phyloP scores from a whole-genome alignment of 2,113 vertebrate genomes.

The Salvator merianae region DNA sequence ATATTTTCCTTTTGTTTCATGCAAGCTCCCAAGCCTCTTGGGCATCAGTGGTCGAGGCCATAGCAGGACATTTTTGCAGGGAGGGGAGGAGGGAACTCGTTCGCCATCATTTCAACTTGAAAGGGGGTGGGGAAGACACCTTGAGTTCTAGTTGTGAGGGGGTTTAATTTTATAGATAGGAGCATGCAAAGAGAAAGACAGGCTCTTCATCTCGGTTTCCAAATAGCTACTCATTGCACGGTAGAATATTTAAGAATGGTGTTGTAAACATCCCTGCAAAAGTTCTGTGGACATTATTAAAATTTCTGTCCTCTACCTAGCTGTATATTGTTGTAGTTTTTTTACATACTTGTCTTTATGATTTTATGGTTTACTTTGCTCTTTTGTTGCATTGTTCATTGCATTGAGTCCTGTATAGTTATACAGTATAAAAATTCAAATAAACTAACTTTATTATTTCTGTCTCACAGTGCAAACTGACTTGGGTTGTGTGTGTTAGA shows the following conservation, averaged over 20 bases:
- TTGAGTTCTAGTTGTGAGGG: conserved; percentile 48
- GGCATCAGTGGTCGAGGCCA: conserved; percentile 64
- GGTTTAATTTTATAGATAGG: not conserved
- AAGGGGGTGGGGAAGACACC: conserved; percentile 44
- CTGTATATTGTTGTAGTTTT: too few relatives aligned
- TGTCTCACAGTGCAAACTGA: not conserved
- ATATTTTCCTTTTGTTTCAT: conserved; percentile 73
- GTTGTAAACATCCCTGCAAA: not conserved
- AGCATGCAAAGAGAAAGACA: not conserved
- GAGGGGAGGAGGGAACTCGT: conserved; percentile 59
- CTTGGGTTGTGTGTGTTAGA: not conserved
- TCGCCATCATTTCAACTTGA: conserved; percentile 55
- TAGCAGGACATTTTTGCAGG: conserved; percentile 60
- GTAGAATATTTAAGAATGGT: not conserved
- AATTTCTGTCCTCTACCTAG: not conserved
- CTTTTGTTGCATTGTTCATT: too few relatives aligned
- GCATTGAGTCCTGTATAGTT: too few relatives aligned
- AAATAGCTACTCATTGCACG: too few relatives aligned
- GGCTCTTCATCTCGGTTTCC: not conserved
- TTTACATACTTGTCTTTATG: too few relatives aligned
- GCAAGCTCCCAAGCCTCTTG: conserved; percentile 63
- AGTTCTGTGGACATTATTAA: not conserved
- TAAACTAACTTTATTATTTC: not conserved
- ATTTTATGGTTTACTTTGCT: too few relatives aligned
- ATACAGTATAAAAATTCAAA: too few relatives aligned